phyloP scores from a whole-genome alignment of 2,888 invertebrate genomes.

The Rhyacophila evoluta region DNA sequence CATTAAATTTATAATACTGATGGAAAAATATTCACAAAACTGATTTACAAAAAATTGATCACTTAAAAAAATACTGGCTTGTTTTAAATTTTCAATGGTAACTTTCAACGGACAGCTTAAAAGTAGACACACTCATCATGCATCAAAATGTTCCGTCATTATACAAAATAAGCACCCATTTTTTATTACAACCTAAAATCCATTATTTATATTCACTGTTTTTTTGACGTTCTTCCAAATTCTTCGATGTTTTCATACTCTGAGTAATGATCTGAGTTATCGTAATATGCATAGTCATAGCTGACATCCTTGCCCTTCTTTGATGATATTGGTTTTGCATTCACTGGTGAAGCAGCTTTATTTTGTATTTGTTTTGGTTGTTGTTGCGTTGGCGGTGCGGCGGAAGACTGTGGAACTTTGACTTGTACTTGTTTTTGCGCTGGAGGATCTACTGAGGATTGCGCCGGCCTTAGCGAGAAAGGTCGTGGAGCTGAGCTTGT shows the following conservation, averaged over 20 bases:
- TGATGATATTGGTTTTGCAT: slow-evolving; percentile 59
- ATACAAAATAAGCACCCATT: slow-evolving; percentile 16
- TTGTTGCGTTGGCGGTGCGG: slow-evolving; percentile 57
- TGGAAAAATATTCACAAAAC: neutral
- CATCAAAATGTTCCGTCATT: slow-evolving; percentile 30
- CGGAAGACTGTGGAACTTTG: slow-evolving; percentile 56
- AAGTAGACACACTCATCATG: neutral
- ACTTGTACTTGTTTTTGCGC: neutral
- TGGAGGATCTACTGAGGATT: slow-evolving; percentile 46
- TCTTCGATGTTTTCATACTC: slow-evolving; percentile 74
- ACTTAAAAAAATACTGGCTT: slow-evolving; percentile 25
- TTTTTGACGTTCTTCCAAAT: slow-evolving; percentile 70
- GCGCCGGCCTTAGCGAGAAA: slow-evolving; percentile 58
- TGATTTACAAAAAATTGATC: neutral
- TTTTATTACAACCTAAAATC: neutral
- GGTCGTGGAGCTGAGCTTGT: slow-evolving; percentile 58
- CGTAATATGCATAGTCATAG: slow-evolving; percentile 90
- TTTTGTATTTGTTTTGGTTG: slow-evolving; percentile 60
- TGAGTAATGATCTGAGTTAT: slow-evolving; percentile 73
- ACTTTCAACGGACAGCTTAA: slow-evolving; percentile 29
- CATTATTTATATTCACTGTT: slow-evolving; percentile 32
- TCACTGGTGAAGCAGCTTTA: slow-evolving; percentile 59
- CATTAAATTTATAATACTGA: too few species aligned
- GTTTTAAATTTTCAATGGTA: slow-evolving; percentile 20
- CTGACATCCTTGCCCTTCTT: slow-evolving; percentile 70